These are phyloP conservation scores for Uropetala carovei DNA, from an alignment of 2,888 invertebrate genomes.

Conservation along the genomic window DNA sequence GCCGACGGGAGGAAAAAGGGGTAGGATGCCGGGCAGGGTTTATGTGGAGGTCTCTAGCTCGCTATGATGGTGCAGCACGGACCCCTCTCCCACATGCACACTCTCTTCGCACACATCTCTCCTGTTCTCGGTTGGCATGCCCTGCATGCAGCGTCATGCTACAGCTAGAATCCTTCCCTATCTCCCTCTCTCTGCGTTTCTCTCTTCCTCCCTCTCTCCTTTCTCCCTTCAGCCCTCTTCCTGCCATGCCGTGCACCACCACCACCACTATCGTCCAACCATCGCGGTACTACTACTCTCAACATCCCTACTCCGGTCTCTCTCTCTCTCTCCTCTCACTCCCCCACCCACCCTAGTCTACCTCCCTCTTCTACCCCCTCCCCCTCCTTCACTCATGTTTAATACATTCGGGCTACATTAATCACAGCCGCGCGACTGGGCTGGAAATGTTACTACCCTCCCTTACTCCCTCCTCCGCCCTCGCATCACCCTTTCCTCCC, in stretches of 20 bases:
- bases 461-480: background rate
- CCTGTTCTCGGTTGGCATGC: conserved; percentile 46
- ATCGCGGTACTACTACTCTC: background rate
- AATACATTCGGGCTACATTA: conserved; percentile 63
- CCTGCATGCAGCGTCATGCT: background rate
- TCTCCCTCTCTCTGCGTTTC: conserved; percentile 61
- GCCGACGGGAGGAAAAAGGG: background rate
- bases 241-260: background rate
- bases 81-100: conserved; percentile 53
- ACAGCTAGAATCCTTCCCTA: conserved; percentile 69
- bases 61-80: conserved; percentile 24
- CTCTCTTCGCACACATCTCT: conserved; percentile 49
- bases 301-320: background rate
- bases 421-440: conserved; percentile 63
- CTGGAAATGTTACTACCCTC: conserved; percentile 60
- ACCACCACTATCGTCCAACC: background rate
- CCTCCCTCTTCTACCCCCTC: background rate
- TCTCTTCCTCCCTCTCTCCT: conserved; percentile 16
- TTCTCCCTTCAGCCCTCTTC: conserved; percentile 29
- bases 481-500: background rate
- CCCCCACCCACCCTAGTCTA: background rate
- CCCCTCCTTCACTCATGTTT: conserved; percentile 60
- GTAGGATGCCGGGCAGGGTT: background rate
- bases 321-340: conserved; percentile 22
- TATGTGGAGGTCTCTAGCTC: background rate